Percentiles rank a stretch among this genome's conserved stretches.
phyloP scores from a whole-genome alignment of 1,140 invertebrate genomes.

The Nylanderia fulva region DNA sequence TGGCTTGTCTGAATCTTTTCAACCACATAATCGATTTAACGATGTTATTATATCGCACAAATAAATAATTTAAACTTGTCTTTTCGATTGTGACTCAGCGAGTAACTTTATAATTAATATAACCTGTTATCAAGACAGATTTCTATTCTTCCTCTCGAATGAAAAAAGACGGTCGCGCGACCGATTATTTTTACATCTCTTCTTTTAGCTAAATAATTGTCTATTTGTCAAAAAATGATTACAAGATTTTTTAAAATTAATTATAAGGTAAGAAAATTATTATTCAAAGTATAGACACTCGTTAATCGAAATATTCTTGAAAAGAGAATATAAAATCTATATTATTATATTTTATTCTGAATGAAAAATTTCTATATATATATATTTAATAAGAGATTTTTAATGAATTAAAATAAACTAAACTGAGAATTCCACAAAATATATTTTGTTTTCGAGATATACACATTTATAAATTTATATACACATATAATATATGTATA shows the following conservation, averaged over 20 bases:
- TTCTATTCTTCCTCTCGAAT: slow-evolving; percentile 1
- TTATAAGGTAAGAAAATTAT: not conserved
- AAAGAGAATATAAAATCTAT: not conserved
- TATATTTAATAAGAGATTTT: too few relatives aligned
- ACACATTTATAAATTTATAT: not conserved
- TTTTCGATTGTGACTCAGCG: not conserved
- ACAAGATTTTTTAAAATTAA: not conserved
- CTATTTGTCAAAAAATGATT: not conserved
- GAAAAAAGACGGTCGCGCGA: slow-evolving; percentile 12
- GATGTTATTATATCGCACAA: slow-evolving; percentile 15
- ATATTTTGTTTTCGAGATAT: not conserved
- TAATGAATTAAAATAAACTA: too few relatives aligned
- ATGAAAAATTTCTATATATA: too few relatives aligned
- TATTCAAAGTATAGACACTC: not conserved
- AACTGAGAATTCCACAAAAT: not conserved
- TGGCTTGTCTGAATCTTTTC: not conserved
- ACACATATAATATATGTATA: too few relatives aligned
- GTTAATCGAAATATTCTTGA: not conserved
- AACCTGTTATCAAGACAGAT: slow-evolving; percentile 7
- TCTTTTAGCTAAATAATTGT: not conserved
- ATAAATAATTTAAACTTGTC: slow-evolving; percentile 1
- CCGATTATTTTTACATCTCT: slow-evolving; percentile 5
- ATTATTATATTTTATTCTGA: too few relatives aligned
- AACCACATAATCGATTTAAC: not conserved
- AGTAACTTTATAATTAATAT: slow-evolving; percentile 51